Conservation (phyloP, 2,113 vertebrate species). For the Danionella cerebrum region DNA sequence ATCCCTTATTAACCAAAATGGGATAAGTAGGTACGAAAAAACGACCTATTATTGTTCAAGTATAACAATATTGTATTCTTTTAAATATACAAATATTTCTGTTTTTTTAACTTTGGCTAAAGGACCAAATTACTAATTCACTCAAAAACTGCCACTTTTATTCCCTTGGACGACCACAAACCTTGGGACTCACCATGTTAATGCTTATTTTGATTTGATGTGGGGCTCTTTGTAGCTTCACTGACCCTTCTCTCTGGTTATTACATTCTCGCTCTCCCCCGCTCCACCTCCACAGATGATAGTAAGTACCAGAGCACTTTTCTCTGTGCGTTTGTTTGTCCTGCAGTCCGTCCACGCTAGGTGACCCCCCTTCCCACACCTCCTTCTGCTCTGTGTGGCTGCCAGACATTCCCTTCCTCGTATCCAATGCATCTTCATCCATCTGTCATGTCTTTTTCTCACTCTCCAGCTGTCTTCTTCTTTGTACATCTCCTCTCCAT, state of each 20-base stretch:
- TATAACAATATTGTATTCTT: too few relatives aligned
- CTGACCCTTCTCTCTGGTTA: constrained; percentile 75
- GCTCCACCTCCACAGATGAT: constrained; percentile 86
- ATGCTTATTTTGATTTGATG: constrained; percentile 54
- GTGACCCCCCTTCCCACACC: constrained; percentile 54
- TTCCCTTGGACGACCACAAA: not conserved
- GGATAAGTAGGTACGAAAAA: too few relatives aligned
- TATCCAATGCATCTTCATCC: constrained; percentile 41
- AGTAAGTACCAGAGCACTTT: constrained; percentile 93
- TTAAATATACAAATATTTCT: too few relatives aligned
- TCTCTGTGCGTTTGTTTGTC: constrained; percentile 88
- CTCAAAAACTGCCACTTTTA: too few relatives aligned
- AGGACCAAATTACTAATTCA: too few relatives aligned
- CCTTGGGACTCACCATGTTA: constrained; percentile 20
- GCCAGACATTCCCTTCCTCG: constrained; percentile 54
- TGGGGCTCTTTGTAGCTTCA: constrained; percentile 73
- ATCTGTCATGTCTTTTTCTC: constrained; percentile 47
- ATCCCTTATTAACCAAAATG: too few relatives aligned
- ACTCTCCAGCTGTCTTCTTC: constrained; percentile 23
- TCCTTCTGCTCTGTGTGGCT: constrained; percentile 76
- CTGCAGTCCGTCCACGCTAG: constrained; percentile 70
- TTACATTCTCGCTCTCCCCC: constrained; percentile 69
- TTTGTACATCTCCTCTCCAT: not conserved
- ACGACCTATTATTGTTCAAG: too few relatives aligned
- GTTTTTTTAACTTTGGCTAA: too few relatives aligned